Percentiles rank a stretch among this genome's conserved stretches.
phyloP scores from a whole-genome alignment of 2,113 vertebrate genomes.

The Amphiprion ocellaris region DNA sequence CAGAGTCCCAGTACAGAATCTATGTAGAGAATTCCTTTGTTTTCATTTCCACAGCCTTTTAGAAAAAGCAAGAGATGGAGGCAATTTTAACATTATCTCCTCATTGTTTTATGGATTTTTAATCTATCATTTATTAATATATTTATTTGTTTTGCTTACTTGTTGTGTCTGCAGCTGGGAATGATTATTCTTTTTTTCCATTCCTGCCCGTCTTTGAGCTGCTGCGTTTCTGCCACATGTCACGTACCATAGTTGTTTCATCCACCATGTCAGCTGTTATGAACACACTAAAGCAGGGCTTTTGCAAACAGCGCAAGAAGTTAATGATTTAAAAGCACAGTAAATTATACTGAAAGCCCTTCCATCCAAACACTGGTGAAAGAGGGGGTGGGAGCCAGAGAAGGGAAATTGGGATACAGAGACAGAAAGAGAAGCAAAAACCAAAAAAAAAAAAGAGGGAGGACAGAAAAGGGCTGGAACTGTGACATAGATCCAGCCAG shows the following conservation, averaged over 20 bases:
- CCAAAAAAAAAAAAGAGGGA: neutral
- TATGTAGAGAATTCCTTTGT: conserved; percentile 82
- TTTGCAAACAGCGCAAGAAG: conserved; percentile 76
- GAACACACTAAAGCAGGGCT: conserved; percentile 64
- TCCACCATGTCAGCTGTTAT: conserved; percentile 69
- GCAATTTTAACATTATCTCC: conserved; percentile 70
- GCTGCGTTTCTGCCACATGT: conserved; percentile 56
- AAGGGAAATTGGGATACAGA: conserved; percentile 51
- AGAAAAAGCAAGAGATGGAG: conserved; percentile 69
- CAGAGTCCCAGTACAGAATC: conserved; percentile 77
- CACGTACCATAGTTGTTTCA: conserved; percentile 55
- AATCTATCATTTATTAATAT: conserved; percentile 70
- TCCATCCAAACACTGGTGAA: conserved; percentile 67
- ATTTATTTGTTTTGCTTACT: conserved; percentile 70
- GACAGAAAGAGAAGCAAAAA: conserved; percentile 17
- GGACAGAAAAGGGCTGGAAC: conserved; percentile 66
- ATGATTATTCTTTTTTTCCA: conserved; percentile 33
- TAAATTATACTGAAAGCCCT: conserved; percentile 83
- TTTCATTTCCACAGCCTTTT: conserved; percentile 79
- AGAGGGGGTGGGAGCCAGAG: conserved; percentile 21
- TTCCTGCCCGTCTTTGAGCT: conserved; percentile 45
- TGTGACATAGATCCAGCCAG: conserved; percentile 80
- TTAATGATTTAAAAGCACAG: conserved; percentile 85
- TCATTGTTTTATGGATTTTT: conserved; percentile 80
- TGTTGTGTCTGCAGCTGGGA: conserved; percentile 51